Percentiles rank a stretch among this genome's conserved stretches.
Conservation (phyloP, 1,140 invertebrate genomes). For the Hydropsyche tenuis region DNA sequence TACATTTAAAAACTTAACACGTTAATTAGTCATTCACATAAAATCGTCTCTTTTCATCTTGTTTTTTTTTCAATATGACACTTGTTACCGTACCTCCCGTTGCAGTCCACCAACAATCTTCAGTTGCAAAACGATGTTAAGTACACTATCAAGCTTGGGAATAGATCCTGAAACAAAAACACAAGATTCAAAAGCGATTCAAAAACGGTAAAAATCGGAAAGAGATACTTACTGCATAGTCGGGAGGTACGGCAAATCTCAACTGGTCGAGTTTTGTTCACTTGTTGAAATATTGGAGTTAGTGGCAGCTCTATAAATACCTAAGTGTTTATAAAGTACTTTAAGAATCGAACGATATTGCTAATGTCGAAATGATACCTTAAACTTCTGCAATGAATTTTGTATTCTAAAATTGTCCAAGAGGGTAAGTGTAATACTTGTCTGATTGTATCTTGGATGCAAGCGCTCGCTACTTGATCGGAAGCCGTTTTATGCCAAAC, state of each 20-base stretch:
- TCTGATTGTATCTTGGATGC: constrained; percentile 93
- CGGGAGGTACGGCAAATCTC: constrained; percentile 35
- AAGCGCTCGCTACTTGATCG: constrained; percentile 83
- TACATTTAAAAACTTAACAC: constrained; percentile 21
- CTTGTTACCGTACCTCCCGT: constrained; percentile 30
- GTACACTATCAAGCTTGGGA: constrained; percentile 25
- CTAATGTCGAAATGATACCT: constrained; percentile 27
- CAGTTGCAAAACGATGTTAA: neutral
- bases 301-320: constrained; percentile 29
- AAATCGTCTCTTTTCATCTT: neutral
- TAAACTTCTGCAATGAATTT: constrained; percentile 87
- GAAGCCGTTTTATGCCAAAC: constrained; percentile 96
- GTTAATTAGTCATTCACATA: constrained; percentile 2
- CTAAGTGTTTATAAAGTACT: too few species aligned
- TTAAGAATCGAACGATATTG: neutral
- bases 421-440: constrained; percentile 93
- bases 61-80: neutral
- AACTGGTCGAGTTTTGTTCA: constrained; percentile 33
- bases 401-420: constrained; percentile 95
- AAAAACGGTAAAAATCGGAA: neutral
- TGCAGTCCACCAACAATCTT: constrained; percentile 7
- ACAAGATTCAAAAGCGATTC: neutral
- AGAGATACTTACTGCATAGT: constrained; percentile 14
- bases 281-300: constrained; percentile 1
- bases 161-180: constrained; percentile 28